Conservation (phyloP, 1,140 invertebrate species). For the Vanessa tameamea region DNA sequence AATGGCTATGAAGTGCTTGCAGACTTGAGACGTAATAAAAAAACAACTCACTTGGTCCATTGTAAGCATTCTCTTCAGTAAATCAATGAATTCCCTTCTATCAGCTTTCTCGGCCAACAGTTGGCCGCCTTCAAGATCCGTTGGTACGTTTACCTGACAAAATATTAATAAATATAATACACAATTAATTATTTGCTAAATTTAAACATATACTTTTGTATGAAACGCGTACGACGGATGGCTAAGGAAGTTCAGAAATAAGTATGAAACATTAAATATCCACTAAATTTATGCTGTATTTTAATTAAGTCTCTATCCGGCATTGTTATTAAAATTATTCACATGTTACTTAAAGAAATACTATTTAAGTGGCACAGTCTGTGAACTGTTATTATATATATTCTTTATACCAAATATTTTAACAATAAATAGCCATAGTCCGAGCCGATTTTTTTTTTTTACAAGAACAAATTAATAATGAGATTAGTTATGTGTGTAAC, state of each 20-base stretch:
- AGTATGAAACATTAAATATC: not conserved
- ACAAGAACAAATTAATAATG: too few relatives aligned
- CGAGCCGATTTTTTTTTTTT: too few relatives aligned
- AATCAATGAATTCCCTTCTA: conserved; percentile 97
- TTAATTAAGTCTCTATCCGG: conserved; percentile 4
- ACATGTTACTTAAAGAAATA: conserved; percentile 14
- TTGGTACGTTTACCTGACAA: conserved; percentile 94
- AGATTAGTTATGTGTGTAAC: too few relatives aligned
- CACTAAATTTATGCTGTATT: conserved; percentile 1
- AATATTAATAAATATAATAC: conserved; percentile 50
- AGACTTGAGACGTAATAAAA: not conserved
- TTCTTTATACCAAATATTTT: too few relatives aligned
- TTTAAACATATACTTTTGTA: not conserved
- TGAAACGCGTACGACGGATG: not conserved
- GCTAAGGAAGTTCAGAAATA: not conserved
- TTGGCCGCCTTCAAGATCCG: conserved; percentile 97
- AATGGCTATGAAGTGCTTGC: not conserved
- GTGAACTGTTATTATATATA: not conserved
- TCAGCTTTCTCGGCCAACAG: conserved; percentile 97
- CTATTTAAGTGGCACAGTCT: not conserved
- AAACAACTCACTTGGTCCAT: conserved; percentile 91
- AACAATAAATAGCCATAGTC: too few relatives aligned
- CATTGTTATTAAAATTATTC: conserved; percentile 2
- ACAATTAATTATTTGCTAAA: not conserved
- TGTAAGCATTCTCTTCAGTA: conserved; percentile 98